A percentile compares a stretch with the other conserved stretches of the same genome.
phyloP scores from a whole-genome alignment of 2,113 vertebrate genomes.

The Dissostichus mawsoni region DNA sequence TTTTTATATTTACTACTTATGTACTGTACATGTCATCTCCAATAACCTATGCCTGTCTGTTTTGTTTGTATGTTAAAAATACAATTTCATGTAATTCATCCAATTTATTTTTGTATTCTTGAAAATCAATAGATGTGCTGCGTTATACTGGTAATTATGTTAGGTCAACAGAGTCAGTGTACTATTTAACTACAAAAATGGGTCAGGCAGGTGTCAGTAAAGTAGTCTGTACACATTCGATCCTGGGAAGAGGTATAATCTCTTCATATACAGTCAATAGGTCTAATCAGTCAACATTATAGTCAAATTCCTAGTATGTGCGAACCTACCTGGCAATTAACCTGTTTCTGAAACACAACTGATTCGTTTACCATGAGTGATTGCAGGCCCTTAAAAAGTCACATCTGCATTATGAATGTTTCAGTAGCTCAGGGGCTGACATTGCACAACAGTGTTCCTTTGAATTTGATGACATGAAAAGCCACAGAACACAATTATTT shows the following conservation, averaged over 20 bases:
- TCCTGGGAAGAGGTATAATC: not conserved
- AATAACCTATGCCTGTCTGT: too few relatives aligned
- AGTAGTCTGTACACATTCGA: not conserved
- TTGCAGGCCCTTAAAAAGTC: not conserved
- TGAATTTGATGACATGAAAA: not conserved
- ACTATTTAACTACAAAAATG: not conserved
- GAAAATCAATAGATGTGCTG: too few relatives aligned
- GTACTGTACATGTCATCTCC: too few relatives aligned
- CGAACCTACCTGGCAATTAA: too few relatives aligned
- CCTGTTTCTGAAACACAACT: not conserved
- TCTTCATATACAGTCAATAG: not conserved
- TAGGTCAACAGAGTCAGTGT: not conserved
- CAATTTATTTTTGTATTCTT: too few relatives aligned
- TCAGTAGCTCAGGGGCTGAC: not conserved
- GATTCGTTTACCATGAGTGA: not conserved
- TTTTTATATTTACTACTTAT: too few relatives aligned
- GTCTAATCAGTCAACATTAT: not conserved
- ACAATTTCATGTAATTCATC: too few relatives aligned
- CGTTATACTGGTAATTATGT: not conserved
- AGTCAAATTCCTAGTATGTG: not conserved
- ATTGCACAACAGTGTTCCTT: conserved; percentile 1
- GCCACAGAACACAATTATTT: not conserved
- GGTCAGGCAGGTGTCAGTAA: not conserved
- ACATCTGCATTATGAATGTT: not conserved
- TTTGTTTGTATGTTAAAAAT: too few relatives aligned